These are phyloP conservation scores for Gobio gobio DNA, from an alignment of 2,113 vertebrate genomes.

Conservation along the genomic window DNA sequence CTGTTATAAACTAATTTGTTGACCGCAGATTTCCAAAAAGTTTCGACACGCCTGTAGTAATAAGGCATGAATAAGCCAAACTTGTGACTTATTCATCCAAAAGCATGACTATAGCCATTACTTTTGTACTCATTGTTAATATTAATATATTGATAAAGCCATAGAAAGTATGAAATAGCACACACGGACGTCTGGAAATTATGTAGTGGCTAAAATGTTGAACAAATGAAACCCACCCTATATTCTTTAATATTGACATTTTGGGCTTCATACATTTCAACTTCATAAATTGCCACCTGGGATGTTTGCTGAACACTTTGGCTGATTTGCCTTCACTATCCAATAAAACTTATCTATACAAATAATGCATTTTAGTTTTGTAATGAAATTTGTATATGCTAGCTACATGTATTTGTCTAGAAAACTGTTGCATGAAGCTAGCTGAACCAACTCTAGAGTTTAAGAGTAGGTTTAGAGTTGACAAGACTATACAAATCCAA, in stretches of 20 bases:
- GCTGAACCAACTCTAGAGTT: too few relatives aligned
- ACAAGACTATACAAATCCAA: too few relatives aligned
- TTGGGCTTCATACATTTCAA: neutral
- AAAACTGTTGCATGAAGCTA: neutral
- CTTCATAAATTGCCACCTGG: neutral
- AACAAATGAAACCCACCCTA: neutral
- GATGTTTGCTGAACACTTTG: neutral
- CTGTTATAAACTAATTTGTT: neutral
- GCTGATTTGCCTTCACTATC: neutral
- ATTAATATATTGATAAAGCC: neutral
- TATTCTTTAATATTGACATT: neutral
- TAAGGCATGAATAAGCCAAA: neutral
- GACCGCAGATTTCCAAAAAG: neutral
- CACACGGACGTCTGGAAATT: neutral
- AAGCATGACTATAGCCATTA: neutral
- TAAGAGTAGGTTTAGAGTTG: too few relatives aligned
- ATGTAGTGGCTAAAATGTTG: neutral
- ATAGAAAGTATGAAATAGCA: neutral
- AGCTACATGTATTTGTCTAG: neutral
- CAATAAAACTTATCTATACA: too few relatives aligned
- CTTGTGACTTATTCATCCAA: neutral
- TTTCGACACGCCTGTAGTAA: neutral
- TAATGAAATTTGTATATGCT: neutral
- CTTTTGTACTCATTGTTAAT: neutral
- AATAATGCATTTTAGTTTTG: neutral